Percentiles rank a stretch among this genome's conserved stretches.
phyloP scores from a whole-genome alignment of 1,140 invertebrate genomes.

The Muscidifurax raptorellus region DNA sequence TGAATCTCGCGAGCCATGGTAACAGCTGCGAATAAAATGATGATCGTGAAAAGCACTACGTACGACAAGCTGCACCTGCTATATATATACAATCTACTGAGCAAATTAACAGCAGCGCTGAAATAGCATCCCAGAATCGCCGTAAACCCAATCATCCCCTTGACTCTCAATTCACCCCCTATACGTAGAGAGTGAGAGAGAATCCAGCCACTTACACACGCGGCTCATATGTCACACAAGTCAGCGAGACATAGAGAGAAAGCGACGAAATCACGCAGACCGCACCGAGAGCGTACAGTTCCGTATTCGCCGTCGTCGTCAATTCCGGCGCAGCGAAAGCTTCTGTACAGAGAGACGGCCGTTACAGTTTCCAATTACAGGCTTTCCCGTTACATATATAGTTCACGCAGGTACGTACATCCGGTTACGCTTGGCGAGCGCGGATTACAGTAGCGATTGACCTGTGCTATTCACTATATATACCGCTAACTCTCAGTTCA shows the following conservation, averaged over 20 bases:
- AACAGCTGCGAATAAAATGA: slow-evolving; percentile 53
- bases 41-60: slow-evolving; percentile 52
- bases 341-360: background rate
- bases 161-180: too few species aligned
- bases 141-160: background rate
- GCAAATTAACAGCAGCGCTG: too few species aligned
- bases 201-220: too few species aligned
- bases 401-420: too few species aligned
- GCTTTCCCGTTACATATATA: background rate
- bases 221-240: too few species aligned
- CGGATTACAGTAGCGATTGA: background rate
- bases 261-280: background rate
- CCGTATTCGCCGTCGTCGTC: too few species aligned
- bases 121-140: background rate
- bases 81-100: background rate
- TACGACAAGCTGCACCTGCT: too few species aligned
- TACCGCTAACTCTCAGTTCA: background rate
- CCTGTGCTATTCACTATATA: background rate
- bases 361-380: background rate
- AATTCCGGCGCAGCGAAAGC: too few species aligned
- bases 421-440: background rate
- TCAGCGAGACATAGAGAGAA: background rate
- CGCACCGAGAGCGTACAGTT: too few species aligned
- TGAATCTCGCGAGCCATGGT: slow-evolving; percentile 63
- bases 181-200: too few species aligned